phyloP scores from a whole-genome alignment of 2,888 invertebrate species.

The Euplagia quadripunctaria region DNA sequence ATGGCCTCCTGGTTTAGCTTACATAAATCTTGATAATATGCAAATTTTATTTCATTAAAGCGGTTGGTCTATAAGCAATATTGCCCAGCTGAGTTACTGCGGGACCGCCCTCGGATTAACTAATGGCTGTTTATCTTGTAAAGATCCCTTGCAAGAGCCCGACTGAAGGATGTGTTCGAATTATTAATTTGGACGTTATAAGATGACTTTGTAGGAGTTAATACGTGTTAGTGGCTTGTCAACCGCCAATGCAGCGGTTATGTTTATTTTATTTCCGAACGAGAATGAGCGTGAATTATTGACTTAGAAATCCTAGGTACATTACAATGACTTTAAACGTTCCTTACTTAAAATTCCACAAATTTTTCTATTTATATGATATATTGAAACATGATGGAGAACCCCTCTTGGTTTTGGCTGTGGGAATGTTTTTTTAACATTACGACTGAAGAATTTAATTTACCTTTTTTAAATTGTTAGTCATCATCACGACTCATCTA shows the following conservation, averaged over 20 bases:
- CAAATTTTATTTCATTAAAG: constrained; percentile 87
- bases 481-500: too few relatives aligned
- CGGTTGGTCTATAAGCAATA: constrained; percentile 83
- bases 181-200: constrained; percentile 70
- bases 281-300: background rate
- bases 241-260: background rate
- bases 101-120: constrained; percentile 82
- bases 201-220: constrained; percentile 43
- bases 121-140: constrained; percentile 87
- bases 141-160: constrained; percentile 71
- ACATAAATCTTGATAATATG: constrained; percentile 86
- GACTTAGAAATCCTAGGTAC: background rate
- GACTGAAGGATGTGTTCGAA: constrained; percentile 69
- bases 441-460: too few relatives aligned
- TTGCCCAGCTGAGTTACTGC: constrained; percentile 80
- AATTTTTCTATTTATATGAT: too few relatives aligned
- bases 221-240: background rate
- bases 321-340: background rate
- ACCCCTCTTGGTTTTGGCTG: too few relatives aligned
- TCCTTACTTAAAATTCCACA: background rate
- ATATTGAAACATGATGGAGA: too few relatives aligned
- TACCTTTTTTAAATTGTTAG: too few relatives aligned
- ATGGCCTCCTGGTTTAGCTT: constrained; percentile 64
- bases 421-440: too few relatives aligned
- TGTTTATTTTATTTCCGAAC: background rate